Conservation (phyloP, 2,113 vertebrate species). For the Telmatochromis brichardi region DNA sequence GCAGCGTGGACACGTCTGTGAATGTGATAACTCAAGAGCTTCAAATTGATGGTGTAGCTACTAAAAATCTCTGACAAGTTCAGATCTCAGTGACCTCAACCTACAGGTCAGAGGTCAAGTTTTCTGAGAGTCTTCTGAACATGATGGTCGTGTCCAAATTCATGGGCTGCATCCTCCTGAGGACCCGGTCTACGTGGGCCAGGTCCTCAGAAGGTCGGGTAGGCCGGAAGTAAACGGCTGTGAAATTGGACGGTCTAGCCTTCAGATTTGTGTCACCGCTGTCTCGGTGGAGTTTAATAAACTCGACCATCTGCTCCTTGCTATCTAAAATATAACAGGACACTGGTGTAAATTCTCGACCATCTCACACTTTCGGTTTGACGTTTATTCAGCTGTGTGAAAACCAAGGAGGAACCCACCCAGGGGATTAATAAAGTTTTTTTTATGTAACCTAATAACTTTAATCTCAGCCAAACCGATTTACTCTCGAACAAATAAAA, state of each 20-base stretch:
- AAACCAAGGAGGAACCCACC: background rate
- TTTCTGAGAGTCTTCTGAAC: background rate
- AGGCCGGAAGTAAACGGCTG: background rate
- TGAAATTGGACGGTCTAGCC: background rate
- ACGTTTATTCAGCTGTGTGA: background rate
- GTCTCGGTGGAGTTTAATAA: background rate
- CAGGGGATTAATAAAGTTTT: background rate
- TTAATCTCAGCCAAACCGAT: background rate
- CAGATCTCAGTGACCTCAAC: background rate
- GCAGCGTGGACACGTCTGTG: background rate
- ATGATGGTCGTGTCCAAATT: background rate
- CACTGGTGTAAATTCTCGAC: background rate
- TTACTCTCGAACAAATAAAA: background rate
- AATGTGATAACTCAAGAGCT: background rate
- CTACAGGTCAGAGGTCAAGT: background rate
- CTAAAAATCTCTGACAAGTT: background rate
- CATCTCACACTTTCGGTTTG: background rate
- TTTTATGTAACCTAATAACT: background rate
- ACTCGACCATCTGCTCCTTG: background rate
- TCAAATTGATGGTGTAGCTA: background rate
- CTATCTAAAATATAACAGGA: background rate
- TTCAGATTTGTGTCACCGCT: accelerated
- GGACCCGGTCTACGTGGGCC: background rate
- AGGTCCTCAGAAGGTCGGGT: background rate
- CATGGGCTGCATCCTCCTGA: background rate